A percentile compares a stretch with the other conserved stretches of the same genome.
These are phyloP conservation scores for Melanerpes formicivorus DNA, from an alignment of 2,113 vertebrate genomes.

Conservation along the genomic window DNA sequence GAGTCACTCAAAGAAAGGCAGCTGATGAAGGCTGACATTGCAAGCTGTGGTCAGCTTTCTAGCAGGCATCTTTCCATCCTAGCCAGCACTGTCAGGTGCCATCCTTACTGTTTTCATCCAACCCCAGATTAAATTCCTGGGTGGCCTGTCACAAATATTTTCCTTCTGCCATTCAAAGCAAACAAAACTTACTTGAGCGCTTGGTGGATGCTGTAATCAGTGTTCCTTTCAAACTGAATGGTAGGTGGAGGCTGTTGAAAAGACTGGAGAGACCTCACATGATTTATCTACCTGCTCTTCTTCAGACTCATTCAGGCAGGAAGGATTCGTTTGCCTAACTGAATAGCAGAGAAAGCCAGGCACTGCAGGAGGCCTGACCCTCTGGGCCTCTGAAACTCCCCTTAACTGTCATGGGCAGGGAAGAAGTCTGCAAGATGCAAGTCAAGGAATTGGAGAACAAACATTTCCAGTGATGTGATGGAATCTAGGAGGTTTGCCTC, in stretches of 20 bases:
- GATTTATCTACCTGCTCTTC: neutral
- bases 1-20: conserved; percentile 31
- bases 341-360: neutral
- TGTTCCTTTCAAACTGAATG: neutral
- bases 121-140: neutral
- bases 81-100: neutral
- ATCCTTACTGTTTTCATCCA: neutral
- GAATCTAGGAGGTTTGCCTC: neutral
- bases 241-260: neutral
- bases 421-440: neutral
- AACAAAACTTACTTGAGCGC: neutral
- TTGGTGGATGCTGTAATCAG: neutral
- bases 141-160: neutral
- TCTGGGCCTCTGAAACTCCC: neutral
- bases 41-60: neutral
- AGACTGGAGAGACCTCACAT: neutral
- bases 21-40: neutral
- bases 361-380: neutral
- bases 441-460: neutral
- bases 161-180: neutral
- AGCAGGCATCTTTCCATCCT: neutral
- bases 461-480: neutral
- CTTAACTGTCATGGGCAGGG: neutral
- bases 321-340: neutral
- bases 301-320: neutral